Evolutionary conservation across 2,113 vertebrate species (phyloP).

Genomic region (Rhizomys pruinosus): DNA sequence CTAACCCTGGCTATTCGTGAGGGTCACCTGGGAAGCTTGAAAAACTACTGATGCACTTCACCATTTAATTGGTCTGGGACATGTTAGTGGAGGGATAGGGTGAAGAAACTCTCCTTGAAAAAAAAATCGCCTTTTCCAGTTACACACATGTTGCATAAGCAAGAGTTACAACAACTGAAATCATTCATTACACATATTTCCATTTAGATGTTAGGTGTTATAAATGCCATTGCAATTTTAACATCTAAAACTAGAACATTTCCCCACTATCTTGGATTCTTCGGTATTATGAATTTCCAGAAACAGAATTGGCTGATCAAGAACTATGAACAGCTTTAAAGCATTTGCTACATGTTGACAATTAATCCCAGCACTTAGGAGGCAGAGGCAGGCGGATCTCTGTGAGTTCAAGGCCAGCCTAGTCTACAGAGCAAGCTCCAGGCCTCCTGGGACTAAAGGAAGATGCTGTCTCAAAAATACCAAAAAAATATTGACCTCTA

Average conservation of each 20-base stretch:
- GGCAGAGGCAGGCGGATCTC: no score
- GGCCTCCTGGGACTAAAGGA: no score
- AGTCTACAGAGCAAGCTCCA: no score
- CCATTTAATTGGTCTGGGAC: background rate
- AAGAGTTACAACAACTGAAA: background rate
- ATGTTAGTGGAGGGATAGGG: background rate
- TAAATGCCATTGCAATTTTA: background rate
- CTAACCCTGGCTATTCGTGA: background rate
- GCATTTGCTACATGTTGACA: background rate
- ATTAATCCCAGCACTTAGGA: no score
- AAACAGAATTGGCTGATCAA: background rate
- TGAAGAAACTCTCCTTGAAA: background rate
- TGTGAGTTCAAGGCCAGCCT: no score
- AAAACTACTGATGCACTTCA: background rate
- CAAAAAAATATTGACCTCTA: background rate
- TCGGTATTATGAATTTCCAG: background rate
- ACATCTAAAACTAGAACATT: conserved; percentile 10
- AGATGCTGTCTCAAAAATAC: no score
- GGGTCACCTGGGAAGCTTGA: background rate
- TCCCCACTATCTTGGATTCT: background rate
- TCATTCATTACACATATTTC: background rate
- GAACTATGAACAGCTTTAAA: background rate
- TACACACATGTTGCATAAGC: background rate
- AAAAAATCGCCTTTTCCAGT: background rate
- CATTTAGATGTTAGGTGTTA: background rate